Percentiles rank a stretch among this genome's conserved stretches.
These are phyloP conservation scores for Drosophila bunnanda DNA, from an alignment of 2,888 invertebrate genomes.

Conservation along the genomic window DNA sequence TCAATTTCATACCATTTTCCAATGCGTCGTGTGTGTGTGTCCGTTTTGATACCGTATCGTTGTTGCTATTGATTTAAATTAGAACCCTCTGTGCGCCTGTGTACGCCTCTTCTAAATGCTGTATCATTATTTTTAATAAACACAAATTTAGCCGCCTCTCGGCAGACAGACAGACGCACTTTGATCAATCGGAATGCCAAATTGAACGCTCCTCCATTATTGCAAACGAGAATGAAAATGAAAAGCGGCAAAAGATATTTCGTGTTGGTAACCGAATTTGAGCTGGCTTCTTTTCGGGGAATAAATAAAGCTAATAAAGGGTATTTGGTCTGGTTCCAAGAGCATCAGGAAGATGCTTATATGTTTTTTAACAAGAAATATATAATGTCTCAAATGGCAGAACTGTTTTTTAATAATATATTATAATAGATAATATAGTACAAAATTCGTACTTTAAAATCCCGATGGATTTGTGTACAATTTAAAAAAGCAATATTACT, in stretches of 20 bases:
- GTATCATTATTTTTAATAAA: slow-evolving; percentile 55
- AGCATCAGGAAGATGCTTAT: background rate
- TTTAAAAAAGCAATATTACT: background rate
- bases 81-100: background rate
- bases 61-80: slow-evolving; percentile 25
- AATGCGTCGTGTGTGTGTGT: background rate
- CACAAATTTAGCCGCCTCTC: slow-evolving; percentile 10
- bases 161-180: slow-evolving; percentile 17
- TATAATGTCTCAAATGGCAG: background rate
- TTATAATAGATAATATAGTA: too few species aligned
- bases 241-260: slow-evolving; percentile 24
- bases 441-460: background rate
- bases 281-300: slow-evolving; percentile 12
- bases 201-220: slow-evolving; percentile 20
- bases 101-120: slow-evolving; percentile 24
- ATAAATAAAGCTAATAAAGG: slow-evolving; percentile 40
- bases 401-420: too few species aligned
- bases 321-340: slow-evolving; percentile 5
- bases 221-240: slow-evolving; percentile 3
- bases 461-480: background rate
- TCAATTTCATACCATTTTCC: slow-evolving; percentile 4
- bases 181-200: slow-evolving; percentile 49
- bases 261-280: slow-evolving; percentile 23
- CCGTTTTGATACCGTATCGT: slow-evolving; percentile 3
- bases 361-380: background rate